These are phyloP conservation scores for Astreopora myriophthalma DNA, from an alignment of 64 coral and sea anemone species.

Conservation along the genomic window DNA sequence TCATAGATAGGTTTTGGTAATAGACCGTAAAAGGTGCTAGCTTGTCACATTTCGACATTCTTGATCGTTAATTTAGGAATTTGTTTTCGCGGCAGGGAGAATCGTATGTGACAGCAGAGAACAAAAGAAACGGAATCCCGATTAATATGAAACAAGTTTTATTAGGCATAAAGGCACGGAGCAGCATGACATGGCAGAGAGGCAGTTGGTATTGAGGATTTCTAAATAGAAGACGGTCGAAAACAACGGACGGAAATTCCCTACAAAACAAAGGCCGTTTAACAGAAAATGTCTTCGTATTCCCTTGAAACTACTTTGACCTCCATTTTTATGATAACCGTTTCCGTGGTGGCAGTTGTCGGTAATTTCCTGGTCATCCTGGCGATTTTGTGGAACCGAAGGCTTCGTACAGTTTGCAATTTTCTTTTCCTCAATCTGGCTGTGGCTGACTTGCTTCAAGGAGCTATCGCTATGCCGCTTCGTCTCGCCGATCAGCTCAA, in stretches of 20 bases:
- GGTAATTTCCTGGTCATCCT: constrained; percentile 78
- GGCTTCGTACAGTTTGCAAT: constrained; percentile 76
- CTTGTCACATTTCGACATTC: not conserved
- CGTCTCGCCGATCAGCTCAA: constrained; percentile 84
- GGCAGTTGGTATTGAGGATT: not conserved
- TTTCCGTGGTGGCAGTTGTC: constrained; percentile 45
- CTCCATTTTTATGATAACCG: constrained; percentile 64
- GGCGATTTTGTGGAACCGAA: constrained; percentile 81
- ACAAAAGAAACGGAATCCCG: not conserved
- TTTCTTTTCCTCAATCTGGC: constrained; percentile 89
- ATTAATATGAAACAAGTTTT: not conserved
- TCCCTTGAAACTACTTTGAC: constrained; percentile 65
- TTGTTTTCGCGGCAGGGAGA: not conserved
- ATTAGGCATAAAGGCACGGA: not conserved
- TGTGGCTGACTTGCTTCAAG: constrained; percentile 92
- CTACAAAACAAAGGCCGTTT: not conserved
- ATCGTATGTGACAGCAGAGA: not conserved
- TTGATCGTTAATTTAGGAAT: not conserved
- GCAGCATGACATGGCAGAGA: not conserved
- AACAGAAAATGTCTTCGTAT: not conserved
- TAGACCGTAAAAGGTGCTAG: no score
- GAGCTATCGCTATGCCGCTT: constrained; percentile 79
- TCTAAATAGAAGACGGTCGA: not conserved
- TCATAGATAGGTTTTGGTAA: not conserved
- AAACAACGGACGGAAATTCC: not conserved